Percentiles rank a stretch among this genome's conserved stretches.
These are phyloP conservation scores for Pavo muticus DNA, from an alignment of 2,113 vertebrate genomes.

Conservation along the genomic window DNA sequence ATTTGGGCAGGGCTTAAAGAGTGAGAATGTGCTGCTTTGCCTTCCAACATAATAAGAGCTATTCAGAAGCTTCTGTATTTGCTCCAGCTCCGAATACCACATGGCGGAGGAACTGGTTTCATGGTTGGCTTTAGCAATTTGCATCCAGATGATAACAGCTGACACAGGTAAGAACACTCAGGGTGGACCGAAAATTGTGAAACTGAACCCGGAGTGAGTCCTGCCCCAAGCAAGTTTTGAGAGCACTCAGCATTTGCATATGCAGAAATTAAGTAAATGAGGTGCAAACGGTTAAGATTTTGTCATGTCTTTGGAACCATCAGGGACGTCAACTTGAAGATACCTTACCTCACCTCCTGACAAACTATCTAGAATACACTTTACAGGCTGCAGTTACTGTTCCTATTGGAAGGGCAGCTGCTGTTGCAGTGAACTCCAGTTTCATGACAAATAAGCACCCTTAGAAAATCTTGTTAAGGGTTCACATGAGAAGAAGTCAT, in stretches of 20 bases:
- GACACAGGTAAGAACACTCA: not conserved
- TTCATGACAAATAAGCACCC: not conserved
- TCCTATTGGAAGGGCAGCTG: fast-evolving
- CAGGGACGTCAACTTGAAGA: not conserved
- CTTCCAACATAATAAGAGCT: not conserved
- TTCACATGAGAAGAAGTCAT: not conserved
- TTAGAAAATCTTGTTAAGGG: not conserved
- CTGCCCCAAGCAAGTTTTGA: not conserved
- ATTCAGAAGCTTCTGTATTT: not conserved
- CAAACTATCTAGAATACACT: not conserved
- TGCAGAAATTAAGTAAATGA: constrained; percentile 27
- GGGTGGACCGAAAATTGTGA: not conserved
- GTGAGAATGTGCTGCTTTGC: not conserved
- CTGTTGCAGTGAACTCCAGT: not conserved
- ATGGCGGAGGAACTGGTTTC: not conserved
- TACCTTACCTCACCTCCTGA: constrained; percentile 5
- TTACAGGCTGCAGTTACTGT: not conserved
- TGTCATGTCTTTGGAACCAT: not conserved
- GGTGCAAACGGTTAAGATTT: not conserved
- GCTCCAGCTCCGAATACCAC: not conserved
- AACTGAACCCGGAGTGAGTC: not conserved
- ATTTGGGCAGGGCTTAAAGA: constrained; percentile 44
- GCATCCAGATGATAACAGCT: not conserved
- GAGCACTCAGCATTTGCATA: not conserved
- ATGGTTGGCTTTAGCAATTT: not conserved